Percentiles rank a stretch among this genome's conserved stretches.
phyloP scores from a whole-genome alignment of 2,113 vertebrate genomes.

The Lasiurus cinereus region DNA sequence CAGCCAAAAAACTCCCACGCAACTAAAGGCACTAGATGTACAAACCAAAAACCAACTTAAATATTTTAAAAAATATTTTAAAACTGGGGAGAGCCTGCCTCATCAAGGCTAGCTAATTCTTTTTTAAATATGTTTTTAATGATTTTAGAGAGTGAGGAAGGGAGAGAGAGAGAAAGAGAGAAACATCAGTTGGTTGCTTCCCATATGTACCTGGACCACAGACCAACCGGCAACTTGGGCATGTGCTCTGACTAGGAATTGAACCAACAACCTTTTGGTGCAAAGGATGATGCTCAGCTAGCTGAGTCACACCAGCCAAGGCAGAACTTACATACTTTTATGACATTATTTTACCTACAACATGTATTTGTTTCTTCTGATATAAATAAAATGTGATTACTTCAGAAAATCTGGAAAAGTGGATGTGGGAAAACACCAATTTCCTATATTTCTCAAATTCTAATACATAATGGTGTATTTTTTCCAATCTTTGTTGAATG shows the following conservation, averaged over 20 bases:
- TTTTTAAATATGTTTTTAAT: too few relatives aligned
- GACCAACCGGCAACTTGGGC: too few relatives aligned
- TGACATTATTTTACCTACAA: background rate
- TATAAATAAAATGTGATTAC: constrained; percentile 26
- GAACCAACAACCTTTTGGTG: too few relatives aligned
- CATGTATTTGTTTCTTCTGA: constrained; percentile 9
- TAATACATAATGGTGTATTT: background rate
- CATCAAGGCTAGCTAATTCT: too few relatives aligned
- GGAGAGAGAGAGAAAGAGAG: too few relatives aligned
- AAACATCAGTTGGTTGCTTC: too few relatives aligned
- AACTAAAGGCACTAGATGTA: background rate
- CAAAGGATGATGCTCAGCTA: too few relatives aligned
- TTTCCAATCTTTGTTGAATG: background rate
- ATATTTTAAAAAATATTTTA: background rate
- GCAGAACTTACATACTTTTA: background rate
- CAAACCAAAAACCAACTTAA: background rate
- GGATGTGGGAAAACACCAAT: background rate
- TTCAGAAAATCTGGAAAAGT: constrained; percentile 8
- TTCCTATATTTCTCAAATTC: background rate
- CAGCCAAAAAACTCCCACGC: background rate
- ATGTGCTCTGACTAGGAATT: too few relatives aligned
- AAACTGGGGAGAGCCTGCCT: too few relatives aligned
- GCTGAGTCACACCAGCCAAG: too few relatives aligned
- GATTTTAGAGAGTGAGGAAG: too few relatives aligned
- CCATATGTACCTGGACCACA: too few relatives aligned